A percentile compares a stretch with the other conserved stretches of the same genome.
These are phyloP conservation scores for Coptotermes formosanus DNA, from an alignment of 1,140 invertebrate genomes.

Conservation along the genomic window DNA sequence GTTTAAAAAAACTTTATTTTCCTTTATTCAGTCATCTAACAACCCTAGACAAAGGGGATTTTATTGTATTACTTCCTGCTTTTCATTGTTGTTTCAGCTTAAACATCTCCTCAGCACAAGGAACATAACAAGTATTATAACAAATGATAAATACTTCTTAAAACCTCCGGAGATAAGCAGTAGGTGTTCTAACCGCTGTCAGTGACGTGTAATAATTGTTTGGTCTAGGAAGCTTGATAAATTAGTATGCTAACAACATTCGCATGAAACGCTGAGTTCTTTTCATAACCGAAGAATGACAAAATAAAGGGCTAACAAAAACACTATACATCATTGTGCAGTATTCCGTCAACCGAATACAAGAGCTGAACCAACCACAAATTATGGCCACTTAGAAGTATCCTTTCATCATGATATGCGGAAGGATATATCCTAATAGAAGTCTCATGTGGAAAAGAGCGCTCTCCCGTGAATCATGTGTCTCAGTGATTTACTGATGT, in stretches of 20 bases:
- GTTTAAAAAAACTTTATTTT: too few relatives aligned
- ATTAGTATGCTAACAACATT: not conserved
- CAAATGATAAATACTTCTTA: too few relatives aligned
- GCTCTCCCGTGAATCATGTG: not conserved
- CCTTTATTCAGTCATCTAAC: too few relatives aligned
- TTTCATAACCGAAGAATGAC: not conserved
- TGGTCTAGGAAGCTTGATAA: not conserved
- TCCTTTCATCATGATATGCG: not conserved
- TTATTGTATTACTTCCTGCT: too few relatives aligned
- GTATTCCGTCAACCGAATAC: not conserved
- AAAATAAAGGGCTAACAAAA: not conserved
- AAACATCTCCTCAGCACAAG: too few relatives aligned
- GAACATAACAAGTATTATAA: too few relatives aligned
- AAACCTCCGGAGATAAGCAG: too few relatives aligned
- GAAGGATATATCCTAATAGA: conserved; percentile 13
- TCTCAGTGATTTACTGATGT: conserved; percentile 4
- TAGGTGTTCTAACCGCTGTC: too few relatives aligned
- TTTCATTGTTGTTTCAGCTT: too few relatives aligned
- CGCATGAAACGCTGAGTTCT: not conserved
- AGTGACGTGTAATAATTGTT: not conserved
- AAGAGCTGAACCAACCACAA: not conserved
- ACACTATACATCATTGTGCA: not conserved
- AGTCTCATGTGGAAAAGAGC: not conserved
- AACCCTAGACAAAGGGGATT: too few relatives aligned
- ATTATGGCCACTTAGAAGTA: not conserved